Evolutionary conservation across 2,797 vertebrate species (phyloP).

Genomic region (Alosa sapidissima): DNA sequence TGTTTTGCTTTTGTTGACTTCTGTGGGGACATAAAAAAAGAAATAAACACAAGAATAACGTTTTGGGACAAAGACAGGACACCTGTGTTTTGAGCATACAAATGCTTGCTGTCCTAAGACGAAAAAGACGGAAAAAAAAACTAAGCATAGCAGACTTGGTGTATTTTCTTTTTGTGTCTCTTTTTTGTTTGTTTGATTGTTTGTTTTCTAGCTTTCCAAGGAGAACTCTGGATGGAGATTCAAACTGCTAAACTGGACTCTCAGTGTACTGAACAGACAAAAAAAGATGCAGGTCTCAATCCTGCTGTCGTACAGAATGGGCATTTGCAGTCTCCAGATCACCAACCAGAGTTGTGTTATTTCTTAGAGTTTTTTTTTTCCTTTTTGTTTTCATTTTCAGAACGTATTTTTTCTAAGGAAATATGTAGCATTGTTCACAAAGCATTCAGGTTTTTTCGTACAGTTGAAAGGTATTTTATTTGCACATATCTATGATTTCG

Average conservation of each 20-base stretch:
- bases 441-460: constrained; percentile 87
- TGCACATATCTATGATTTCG: constrained; percentile 76
- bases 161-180: constrained; percentile 30
- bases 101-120: constrained; percentile 43
- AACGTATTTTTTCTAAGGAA: constrained; percentile 70
- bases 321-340: constrained; percentile 74
- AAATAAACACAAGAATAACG: constrained; percentile 42
- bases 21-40: constrained; percentile 32
- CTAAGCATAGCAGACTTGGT: constrained; percentile 68
- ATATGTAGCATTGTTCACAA: constrained; percentile 92
- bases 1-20: constrained; percentile 45
- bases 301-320: constrained; percentile 53
- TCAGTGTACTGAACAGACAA: constrained; percentile 44
- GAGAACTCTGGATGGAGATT: constrained; percentile 69
- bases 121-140: constrained; percentile 54
- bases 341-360: constrained; percentile 69
- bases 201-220: constrained; percentile 49
- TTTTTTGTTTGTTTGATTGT: constrained; percentile 39
- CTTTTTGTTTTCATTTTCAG: constrained; percentile 70
- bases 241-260: constrained; percentile 66
- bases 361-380: constrained; percentile 66
- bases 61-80: constrained; percentile 61
- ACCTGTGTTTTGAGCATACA: constrained; percentile 53
- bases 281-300: constrained; percentile 33
- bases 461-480: constrained; percentile 75